Conservation (phyloP, 1,140 invertebrate species). For the Magallana angulata region DNA sequence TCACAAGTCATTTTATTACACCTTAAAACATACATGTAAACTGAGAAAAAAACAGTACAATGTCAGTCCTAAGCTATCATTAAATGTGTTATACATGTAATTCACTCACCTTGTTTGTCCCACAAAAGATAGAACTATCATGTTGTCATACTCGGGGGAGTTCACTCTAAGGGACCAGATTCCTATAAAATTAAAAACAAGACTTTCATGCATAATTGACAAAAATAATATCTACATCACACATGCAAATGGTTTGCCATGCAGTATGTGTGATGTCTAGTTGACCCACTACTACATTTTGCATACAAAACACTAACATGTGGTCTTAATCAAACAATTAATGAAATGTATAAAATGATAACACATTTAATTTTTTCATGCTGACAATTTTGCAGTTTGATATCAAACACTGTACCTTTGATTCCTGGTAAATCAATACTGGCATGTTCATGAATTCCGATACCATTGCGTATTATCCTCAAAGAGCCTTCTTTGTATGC, state of each 20-base stretch:
- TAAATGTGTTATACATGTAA: too few relatives aligned
- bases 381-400: too few relatives aligned
- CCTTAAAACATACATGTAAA: background rate
- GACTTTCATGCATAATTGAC: background rate
- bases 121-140: slow-evolving; percentile 95
- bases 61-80: too few relatives aligned
- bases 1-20: background rate
- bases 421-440: slow-evolving; percentile 97
- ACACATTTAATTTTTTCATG: too few relatives aligned
- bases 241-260: background rate
- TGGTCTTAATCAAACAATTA: too few relatives aligned
- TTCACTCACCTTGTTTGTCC: slow-evolving; percentile 88
- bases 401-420: slow-evolving; percentile 83
- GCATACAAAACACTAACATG: too few relatives aligned
- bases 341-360: too few relatives aligned
- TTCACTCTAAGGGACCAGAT: slow-evolving; percentile 95
- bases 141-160: slow-evolving; percentile 88
- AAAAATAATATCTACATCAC: background rate
- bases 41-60: background rate
- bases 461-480: slow-evolving; percentile 97
- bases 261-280: too few relatives aligned
- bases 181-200: slow-evolving; percentile 76
- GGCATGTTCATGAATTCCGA: slow-evolving; percentile 98
- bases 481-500: slow-evolving; percentile 98
- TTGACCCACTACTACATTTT: background rate